A percentile compares a stretch with the other conserved stretches of the same genome.
Evolutionary conservation across 2,888 invertebrate species (phyloP).

Genomic region (Onchidella celtica): DNA sequence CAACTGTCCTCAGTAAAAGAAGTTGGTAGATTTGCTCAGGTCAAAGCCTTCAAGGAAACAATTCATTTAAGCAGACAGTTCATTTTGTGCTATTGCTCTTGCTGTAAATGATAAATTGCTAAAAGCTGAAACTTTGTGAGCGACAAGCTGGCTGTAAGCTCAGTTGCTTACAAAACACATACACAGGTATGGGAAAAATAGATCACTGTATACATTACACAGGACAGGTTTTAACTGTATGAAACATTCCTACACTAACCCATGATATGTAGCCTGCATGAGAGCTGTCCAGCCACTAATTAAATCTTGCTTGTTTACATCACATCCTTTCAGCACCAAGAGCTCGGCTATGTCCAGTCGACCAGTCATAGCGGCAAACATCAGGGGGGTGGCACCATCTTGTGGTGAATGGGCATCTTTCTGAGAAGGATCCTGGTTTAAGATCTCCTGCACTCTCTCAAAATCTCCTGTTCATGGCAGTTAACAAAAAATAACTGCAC

Average conservation of each 20-base stretch:
- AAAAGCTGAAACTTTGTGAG: too few species aligned
- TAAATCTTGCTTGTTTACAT: conserved; percentile 79
- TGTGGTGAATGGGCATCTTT: conserved; percentile 75
- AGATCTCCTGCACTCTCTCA: conserved; percentile 70
- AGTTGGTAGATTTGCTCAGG: too few species aligned
- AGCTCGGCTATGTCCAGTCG: conserved; percentile 78
- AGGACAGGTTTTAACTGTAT: neutral
- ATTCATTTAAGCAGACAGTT: too few species aligned
- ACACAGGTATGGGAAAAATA: too few species aligned
- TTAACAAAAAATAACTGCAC: neutral
- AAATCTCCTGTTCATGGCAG: conserved; percentile 78
- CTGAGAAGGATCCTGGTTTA: conserved; percentile 75
- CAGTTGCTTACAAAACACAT: too few species aligned
- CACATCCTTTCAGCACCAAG: conserved; percentile 78
- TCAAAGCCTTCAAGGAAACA: too few species aligned
- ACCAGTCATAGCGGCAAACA: conserved; percentile 80
- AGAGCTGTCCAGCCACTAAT: conserved; percentile 81
- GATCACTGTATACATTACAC: neutral
- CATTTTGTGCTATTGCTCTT: too few species aligned
- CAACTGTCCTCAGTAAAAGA: too few species aligned
- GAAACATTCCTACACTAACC: conserved; percentile 63
- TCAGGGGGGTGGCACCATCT: conserved; percentile 81
- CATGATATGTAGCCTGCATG: conserved; percentile 81
- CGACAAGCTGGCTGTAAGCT: too few species aligned
- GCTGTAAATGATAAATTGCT: too few species aligned